Percentiles rank a stretch among this genome's conserved stretches.
phyloP scores from a whole-genome alignment of 2,888 invertebrate genomes.

The Eupeodes luniger region DNA sequence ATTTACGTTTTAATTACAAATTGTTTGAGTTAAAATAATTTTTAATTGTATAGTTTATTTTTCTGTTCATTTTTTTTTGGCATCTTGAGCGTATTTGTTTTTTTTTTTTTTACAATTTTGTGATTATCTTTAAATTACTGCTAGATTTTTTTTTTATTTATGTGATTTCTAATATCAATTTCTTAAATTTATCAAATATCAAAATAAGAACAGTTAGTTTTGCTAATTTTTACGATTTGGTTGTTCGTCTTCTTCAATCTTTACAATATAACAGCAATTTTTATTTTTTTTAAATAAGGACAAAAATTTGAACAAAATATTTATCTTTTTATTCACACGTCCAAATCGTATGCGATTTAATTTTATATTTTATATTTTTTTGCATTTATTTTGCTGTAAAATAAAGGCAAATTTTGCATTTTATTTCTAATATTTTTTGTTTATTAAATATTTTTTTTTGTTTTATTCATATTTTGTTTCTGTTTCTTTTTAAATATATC shows the following conservation, averaged over 20 bases:
- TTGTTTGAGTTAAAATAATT: slow-evolving; percentile 39
- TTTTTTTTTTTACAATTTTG: slow-evolving; percentile 59
- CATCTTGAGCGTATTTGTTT: slow-evolving; percentile 58
- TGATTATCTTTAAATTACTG: slow-evolving; percentile 72
- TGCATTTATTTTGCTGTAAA: slow-evolving; percentile 67
- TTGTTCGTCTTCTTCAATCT: slow-evolving; percentile 42
- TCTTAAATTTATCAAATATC: slow-evolving; percentile 70
- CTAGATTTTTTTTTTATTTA: slow-evolving; percentile 46
- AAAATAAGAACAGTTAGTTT: slow-evolving; percentile 73
- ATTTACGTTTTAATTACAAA: slow-evolving; percentile 57
- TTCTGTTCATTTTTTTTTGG: slow-evolving; percentile 38
- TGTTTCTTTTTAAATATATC: slow-evolving; percentile 63
- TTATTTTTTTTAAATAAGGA: background rate
- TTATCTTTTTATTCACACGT: slow-evolving; percentile 47
- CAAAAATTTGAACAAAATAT: slow-evolving; percentile 7
- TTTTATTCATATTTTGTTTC: slow-evolving; percentile 31
- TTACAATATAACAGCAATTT: slow-evolving; percentile 18
- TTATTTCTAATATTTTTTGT: slow-evolving; percentile 50
- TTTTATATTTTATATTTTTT: background rate
- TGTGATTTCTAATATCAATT: slow-evolving; percentile 50
- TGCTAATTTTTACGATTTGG: slow-evolving; percentile 67
- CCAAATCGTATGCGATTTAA: slow-evolving; percentile 43
- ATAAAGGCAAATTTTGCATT: slow-evolving; percentile 71
- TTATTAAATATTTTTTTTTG: slow-evolving; percentile 30
- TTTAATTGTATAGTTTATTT: slow-evolving; percentile 42